Base-by-base conservation (phyloP, 2,888 invertebrate species). In the Eulithis prunata region DNA sequence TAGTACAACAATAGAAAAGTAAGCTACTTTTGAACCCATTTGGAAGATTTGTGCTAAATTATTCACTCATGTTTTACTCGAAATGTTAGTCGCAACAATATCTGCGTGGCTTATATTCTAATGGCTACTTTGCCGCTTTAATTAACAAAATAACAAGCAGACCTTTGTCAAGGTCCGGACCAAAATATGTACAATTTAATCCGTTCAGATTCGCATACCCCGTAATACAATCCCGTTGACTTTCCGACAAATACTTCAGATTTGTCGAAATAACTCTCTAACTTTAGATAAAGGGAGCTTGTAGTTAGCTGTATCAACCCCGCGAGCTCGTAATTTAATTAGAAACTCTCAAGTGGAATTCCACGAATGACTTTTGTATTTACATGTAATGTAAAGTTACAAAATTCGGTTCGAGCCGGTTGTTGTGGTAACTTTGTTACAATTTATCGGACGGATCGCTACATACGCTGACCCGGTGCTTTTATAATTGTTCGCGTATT, bases 341-440 rank as follows among this genome's bases (percentile, higher is more conserved):
- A 86, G 84, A 86, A 87, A 87, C 85, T 87, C 83, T 80, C 77
- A 76, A 82, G 79, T 78, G 86, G 82, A 87, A 89, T 90, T 87
- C 82, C 80, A 77, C 75, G 81, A 86, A 86, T 88, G 84, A 87
- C 85, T 84, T 84, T 85, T 81, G 84, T 83, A 85, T 85, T 83
- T 84, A 84, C 79, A 82, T 76, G 76, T 78, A 83, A 78, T 74
- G 75, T 76, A 77, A 75, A 78, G 78, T 72, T 75, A 75, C 75
- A 52, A 75, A 81, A 67, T 67, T 67, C 51, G 59, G 63, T 78
- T 78, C 72, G 68, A 71, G 71, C 71, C 73, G 77, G 77, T 72
- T 78, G 75, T 72, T 78, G 75, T 74, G 71, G 70, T 58, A 79
- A 81, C 74, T 82, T 80, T 68, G 75, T 72, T 78, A 79, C 77